These are phyloP conservation scores for Todiramphus chloris DNA, from an alignment of 2,113 vertebrate genomes.

Conservation along the genomic window DNA sequence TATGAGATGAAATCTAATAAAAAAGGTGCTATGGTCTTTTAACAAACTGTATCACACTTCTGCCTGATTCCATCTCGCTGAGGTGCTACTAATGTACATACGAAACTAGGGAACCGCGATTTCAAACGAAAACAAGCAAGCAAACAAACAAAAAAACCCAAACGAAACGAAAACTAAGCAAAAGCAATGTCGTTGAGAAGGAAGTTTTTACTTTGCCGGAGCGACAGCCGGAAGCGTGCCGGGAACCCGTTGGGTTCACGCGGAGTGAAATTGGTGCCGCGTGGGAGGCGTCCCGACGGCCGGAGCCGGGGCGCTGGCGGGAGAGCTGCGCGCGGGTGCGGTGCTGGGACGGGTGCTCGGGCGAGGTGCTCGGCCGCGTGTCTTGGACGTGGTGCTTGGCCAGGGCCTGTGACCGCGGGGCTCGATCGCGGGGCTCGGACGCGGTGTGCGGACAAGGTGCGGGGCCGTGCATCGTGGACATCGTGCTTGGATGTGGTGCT, in stretches of 20 bases:
- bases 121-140: no score
- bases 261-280: background rate
- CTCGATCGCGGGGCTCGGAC: background rate
- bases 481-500: background rate
- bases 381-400: accelerated
- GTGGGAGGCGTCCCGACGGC: background rate
- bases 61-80: constrained; percentile 75
- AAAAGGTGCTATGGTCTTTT: constrained; percentile 81
- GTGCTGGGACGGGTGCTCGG: background rate
- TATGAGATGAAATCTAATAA: constrained; percentile 73
- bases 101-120: constrained; percentile 29
- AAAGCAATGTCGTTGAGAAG: constrained; percentile 35
- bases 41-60: constrained; percentile 68
- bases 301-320: background rate
- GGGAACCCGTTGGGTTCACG: constrained; percentile 35
- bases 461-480: accelerated
- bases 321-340: background rate
- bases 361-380: no score
- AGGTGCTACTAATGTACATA: constrained; percentile 73
- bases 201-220: constrained; percentile 28
- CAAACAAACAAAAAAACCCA: no score
- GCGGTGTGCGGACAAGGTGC: background rate
- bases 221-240: constrained; percentile 5
- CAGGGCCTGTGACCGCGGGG: background rate
- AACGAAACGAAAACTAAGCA: background rate